Evolutionary conservation across 2,888 invertebrate genomes (phyloP), one percentile per base, ranked within the genome.

Genomic region (Nysson spinosus): DNA sequence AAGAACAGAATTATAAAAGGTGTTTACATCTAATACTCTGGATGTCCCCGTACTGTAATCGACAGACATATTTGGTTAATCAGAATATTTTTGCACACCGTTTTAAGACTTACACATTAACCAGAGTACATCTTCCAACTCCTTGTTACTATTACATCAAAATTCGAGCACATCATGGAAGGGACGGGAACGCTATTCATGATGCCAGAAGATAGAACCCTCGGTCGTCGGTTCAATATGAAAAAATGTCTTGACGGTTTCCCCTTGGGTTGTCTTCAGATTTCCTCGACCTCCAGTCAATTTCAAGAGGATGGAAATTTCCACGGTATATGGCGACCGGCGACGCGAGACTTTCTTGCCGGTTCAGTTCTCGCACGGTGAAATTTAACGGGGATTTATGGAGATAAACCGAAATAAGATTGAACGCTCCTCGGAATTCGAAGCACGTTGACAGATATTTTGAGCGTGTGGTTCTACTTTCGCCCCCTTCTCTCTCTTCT

Each of bases 351-450:
- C 39, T 46, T 26, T 37, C 30, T 5, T 32, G 16, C 42, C 28
- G 19, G 26, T 34, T 16, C 30, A 32, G 47, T 49, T 51, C 37
- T 43, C 32, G 44, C 42, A 47, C 67, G 70, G 68, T 69, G 61
- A 75, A 76, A 72, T 79, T 77, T 79, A 80, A 75, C 75, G 62
- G 71, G 71, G 75, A 75, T 81, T 78, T 75, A 67, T 62, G 56
- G 67, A 77, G 75, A 77, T 81, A 72, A 73, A 73, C 51, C 66
- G 60, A 69, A 78, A 76, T 71, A 72, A 75, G 73, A 75, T 79
- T 70, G 74, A 76, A 63, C 60, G 40, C 6, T 32, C 62, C 42
- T 67, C 57, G 20, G 58, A 37, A 77, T 71, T 77, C 71, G 66
- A 28, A 14, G 64, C 73, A 76, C 76, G 71, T 74, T 67, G 71